A percentile compares a stretch with the other conserved stretches of the same genome.
Evolutionary conservation across 2,113 vertebrate genomes (phyloP).

Genomic region (Salvator merianae): DNA sequence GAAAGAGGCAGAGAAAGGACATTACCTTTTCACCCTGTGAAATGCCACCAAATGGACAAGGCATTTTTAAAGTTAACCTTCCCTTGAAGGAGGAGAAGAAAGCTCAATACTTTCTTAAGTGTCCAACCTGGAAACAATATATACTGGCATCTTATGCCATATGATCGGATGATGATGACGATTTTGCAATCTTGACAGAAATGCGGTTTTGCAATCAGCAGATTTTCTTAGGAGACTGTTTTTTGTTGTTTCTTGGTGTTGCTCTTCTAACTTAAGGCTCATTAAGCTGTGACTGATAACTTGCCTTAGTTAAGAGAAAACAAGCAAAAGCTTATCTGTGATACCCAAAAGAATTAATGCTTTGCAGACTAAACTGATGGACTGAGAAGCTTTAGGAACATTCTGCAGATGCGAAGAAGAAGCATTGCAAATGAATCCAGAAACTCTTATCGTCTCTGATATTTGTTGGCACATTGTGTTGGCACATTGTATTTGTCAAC

Average conservation of each 20-base stretch:
- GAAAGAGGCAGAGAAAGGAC: constrained; percentile 25
- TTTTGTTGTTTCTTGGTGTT: constrained; percentile 64
- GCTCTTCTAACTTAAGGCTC: constrained; percentile 59
- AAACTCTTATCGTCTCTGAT: too few species aligned
- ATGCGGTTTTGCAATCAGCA: constrained; percentile 46
- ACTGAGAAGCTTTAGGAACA: constrained; percentile 62
- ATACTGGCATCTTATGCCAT: constrained; percentile 54
- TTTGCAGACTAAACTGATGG: constrained; percentile 54
- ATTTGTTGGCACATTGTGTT: too few species aligned
- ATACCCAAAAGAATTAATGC: constrained; percentile 51
- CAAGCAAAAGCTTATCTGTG: constrained; percentile 75
- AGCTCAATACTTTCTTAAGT: constrained; percentile 40
- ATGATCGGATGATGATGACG: too few species aligned
- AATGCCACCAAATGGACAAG: constrained; percentile 38
- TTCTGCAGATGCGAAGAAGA: constrained; percentile 29
- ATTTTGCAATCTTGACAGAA: too few species aligned
- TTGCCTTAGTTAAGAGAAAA: constrained; percentile 70
- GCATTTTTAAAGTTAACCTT: constrained; percentile 25
- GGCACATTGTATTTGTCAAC: constrained; percentile 38
- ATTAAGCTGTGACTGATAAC: constrained; percentile 69
- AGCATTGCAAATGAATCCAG: too few species aligned
- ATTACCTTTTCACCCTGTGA: constrained; percentile 18
- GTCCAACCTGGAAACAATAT: constrained; percentile 49
- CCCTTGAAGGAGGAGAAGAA: constrained; percentile 46
- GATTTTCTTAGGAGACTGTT: constrained; percentile 69